Base-by-base conservation (phyloP, 2,113 vertebrate species). In the Sakesphorus luctuosus region DNA sequence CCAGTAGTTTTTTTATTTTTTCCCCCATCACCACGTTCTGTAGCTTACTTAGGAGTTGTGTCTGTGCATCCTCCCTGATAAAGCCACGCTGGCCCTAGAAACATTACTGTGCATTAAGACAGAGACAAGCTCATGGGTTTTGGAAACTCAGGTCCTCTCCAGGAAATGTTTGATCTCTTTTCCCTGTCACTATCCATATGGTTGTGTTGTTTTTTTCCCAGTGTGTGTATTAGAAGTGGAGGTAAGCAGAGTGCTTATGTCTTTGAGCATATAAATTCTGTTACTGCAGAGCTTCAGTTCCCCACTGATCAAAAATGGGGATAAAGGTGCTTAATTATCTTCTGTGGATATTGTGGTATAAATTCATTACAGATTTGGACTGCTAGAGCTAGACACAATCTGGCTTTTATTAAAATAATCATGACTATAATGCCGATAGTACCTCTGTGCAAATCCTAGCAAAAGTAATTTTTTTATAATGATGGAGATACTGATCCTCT, bases 341-440 rank as follows among this genome's bases (percentile, higher is more conserved):
- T 84, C 88, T 71, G 26, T 67, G 88, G 55, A 25, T 89, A 65
- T 40, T 67, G 38, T 43, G 55, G 59, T 47, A 80, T 88, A 86
- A 84, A 84, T 55, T 63, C 26, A 86, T 95, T 92, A 89, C 74
- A 81, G 76, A 67, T 84, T 44, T 86, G 35, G 38, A 77, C 13
- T 73, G 63, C 55, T 91, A 84, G 47, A 86, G 47, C 26, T 35
- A 88, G 59, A 40, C 31, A 33, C 55, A 92, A 84, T 77, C 43
- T 74, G 35, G 18, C 17, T 55, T 71, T 77, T 88, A 88, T 80
- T 92, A 92, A 93, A 88, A 78, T 68, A 1, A 7, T 69, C 16
- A 5, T 63, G 38, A 71, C 55, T 35, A 3, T 65, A 88, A 73
- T 53, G 35, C 6, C 0, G 0, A 44, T 58, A 77, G 76, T 71